Conservation (phyloP, 2,888 invertebrate species). For the Chrysopilus asiliformis region DNA sequence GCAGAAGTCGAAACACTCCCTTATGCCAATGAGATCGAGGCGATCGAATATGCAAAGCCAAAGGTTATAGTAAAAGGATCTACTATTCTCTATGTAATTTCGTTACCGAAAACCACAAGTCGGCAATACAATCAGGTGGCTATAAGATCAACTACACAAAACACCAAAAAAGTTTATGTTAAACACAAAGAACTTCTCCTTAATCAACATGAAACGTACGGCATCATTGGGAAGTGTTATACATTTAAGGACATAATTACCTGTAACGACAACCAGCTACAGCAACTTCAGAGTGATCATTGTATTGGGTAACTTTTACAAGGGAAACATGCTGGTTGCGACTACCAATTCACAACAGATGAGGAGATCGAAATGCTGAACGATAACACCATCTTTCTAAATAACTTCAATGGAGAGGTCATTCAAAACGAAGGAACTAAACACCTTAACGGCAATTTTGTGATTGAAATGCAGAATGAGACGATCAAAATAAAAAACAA, state of each 20-base stretch:
- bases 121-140: background rate
- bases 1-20: slow-evolving; percentile 13
- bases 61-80: slow-evolving; percentile 12
- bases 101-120: background rate
- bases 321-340: too few species aligned
- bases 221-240: too few species aligned
- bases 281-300: too few species aligned
- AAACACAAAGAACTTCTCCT: background rate
- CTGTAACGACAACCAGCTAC: too few species aligned
- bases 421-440: background rate
- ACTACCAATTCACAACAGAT: too few species aligned
- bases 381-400: slow-evolving; percentile 3
- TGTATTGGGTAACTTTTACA: too few species aligned
- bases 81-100: slow-evolving; percentile 6
- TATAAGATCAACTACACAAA: background rate
- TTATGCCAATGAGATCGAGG: slow-evolving; percentile 13
- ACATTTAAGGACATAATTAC: too few species aligned
- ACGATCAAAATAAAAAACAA: too few species aligned
- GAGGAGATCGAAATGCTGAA: background rate
- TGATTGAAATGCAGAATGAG: too few species aligned
- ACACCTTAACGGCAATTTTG: background rate
- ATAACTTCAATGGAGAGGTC: slow-evolving; percentile 1
- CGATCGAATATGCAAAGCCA: slow-evolving; percentile 12
- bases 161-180: background rate
- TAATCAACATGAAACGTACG: too few species aligned